These are phyloP conservation scores for Argynnis bischoffii DNA, from an alignment of 2,888 invertebrate species.

Conservation along the genomic window DNA sequence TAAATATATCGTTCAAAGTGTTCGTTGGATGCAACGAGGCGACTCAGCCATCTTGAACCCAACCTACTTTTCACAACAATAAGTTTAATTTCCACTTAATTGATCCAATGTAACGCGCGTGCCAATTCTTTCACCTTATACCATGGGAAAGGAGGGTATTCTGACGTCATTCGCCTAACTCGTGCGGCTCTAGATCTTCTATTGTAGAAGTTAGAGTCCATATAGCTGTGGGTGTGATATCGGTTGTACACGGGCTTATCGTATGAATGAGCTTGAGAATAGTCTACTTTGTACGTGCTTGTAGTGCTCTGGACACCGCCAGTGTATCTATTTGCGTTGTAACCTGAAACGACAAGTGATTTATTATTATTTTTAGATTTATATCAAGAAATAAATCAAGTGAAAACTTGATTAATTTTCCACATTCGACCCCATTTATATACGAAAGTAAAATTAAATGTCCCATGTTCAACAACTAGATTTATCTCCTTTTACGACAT, in stretches of 20 bases:
- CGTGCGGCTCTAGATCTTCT: constrained; percentile 70
- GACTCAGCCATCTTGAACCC: constrained; percentile 66
- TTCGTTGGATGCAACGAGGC: constrained; percentile 75
- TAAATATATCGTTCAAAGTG: constrained; percentile 47
- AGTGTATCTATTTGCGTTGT: constrained; percentile 69
- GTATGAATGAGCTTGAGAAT: constrained; percentile 72
- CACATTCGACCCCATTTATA: constrained; percentile 10
- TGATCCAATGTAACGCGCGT: constrained; percentile 86
- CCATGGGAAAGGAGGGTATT: constrained; percentile 89
- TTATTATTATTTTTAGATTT: not conserved
- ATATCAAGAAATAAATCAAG: not conserved
- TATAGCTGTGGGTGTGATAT: constrained; percentile 68
- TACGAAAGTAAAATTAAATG: constrained; percentile 18
- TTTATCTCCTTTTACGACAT: constrained; percentile 26
- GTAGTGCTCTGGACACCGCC: constrained; percentile 71
- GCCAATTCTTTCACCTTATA: constrained; percentile 88
- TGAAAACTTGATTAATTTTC: constrained; percentile 1
- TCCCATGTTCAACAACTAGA: constrained; percentile 13
- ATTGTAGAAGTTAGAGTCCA: constrained; percentile 70
- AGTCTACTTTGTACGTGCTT: constrained; percentile 77
- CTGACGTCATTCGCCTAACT: constrained; percentile 64
- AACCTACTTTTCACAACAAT: constrained; percentile 67
- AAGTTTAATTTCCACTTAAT: constrained; percentile 46
- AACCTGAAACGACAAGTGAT: constrained; percentile 54
- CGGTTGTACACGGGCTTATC: constrained; percentile 75